phyloP scores from a whole-genome alignment of 2,113 vertebrate genomes.

The Andinoacara biseriatus region DNA sequence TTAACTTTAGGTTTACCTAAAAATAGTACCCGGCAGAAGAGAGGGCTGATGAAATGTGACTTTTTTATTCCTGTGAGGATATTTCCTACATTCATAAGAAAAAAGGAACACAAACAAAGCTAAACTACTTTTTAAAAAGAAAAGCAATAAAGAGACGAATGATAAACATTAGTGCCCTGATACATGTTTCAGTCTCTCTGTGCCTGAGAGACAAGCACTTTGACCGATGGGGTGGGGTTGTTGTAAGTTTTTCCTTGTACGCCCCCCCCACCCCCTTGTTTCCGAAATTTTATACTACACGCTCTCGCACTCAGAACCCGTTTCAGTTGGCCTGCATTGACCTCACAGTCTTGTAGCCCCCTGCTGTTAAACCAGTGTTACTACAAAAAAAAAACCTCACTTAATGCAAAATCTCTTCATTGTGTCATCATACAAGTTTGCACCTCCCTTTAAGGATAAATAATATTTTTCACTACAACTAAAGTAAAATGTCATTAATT shows the following conservation, averaged over 20 bases:
- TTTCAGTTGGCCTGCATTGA: slow-evolving; percentile 33
- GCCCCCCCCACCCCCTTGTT: neutral
- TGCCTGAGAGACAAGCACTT: neutral
- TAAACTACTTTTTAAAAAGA: neutral
- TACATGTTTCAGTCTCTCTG: neutral
- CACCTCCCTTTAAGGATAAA: neutral
- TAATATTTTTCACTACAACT: neutral
- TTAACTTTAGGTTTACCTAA: neutral
- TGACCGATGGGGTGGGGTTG: neutral
- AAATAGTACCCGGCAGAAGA: neutral
- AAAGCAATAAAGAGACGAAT: neutral
- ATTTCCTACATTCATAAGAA: neutral
- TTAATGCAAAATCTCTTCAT: neutral
- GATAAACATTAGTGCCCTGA: neutral
- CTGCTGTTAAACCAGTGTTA: slow-evolving; percentile 60
- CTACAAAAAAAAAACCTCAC: slow-evolving; percentile 26
- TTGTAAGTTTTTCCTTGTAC: neutral
- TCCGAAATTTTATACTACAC: slow-evolving; percentile 14
- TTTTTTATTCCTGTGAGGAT: neutral
- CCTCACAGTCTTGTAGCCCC: slow-evolving; percentile 51
- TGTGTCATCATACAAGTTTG: neutral
- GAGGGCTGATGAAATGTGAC: neutral
- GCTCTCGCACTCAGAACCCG: slow-evolving; percentile 3
- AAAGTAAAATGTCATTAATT: neutral
- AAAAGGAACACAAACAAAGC: neutral